Base-by-base conservation (phyloP, 2,113 vertebrate genomes). In the Mirounga angustirostris region DNA sequence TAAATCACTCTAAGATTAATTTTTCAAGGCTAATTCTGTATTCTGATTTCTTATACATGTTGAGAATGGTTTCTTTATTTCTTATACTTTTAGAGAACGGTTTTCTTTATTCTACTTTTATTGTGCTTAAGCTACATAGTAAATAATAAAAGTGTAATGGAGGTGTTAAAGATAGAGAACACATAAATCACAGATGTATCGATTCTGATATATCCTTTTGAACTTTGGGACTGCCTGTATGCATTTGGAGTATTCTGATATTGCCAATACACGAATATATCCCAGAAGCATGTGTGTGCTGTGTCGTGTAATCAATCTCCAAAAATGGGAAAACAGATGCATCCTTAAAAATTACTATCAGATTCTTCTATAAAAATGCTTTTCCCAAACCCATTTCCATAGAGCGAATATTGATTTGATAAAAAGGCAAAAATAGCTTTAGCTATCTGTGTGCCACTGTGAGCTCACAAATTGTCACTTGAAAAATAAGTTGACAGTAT, bases 401-500 rank as follows among this genome's bases (percentile, higher is more conserved):
- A 92, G 40, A n/a, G 13, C 4, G 0, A 18, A 5, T 79, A 19
- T 54, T 96, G 24, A 82, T 56, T 79, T 81, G 95, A 28, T 69
- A 89, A 33, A 71, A 80, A 43, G 40, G 26, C 10, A 87, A 95
- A 95, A 87, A 78, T 0, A 4, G 46, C 61, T n/a, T 90, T 84
- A 69, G 11, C 69, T 69, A 8, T 73, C 93, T 40, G 9, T 92
- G 50, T 33, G 36, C 88, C 59, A 59, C 80, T 10, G 54, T 89
- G 40, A 96, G 22, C 65, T 87, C 50, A 81, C 80, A 59, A 11
- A 43, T 89, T 95, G 33, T 81, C n/a, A 36, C 83, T 84, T 73
- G 96, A 97, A 56, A 74, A 81, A n/a, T 50, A 61, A 61, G 22
- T 43, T 61, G 33, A 90, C 69, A 81, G 8, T 65, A 24, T 97